Evolutionary conservation across 2,113 vertebrate genomes (phyloP).

Genomic region (Theristicus caerulescens): DNA sequence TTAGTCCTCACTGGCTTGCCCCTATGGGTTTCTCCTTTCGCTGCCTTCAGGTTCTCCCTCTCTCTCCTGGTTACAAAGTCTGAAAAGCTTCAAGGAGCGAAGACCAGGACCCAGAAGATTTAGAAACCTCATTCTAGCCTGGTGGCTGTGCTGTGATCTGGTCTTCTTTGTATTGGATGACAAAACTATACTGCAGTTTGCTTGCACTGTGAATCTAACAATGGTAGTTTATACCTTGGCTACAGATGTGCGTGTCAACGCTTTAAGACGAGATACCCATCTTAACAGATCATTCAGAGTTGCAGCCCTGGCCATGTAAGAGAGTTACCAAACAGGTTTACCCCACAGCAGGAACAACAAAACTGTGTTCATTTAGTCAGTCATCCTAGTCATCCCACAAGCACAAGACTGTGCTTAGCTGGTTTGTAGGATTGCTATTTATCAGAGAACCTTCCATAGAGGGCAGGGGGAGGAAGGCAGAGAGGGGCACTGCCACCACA

Average conservation of each 20-base stretch:
- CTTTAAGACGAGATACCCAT: background rate
- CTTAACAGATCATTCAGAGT: background rate
- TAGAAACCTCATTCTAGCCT: background rate
- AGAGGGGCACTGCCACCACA: background rate
- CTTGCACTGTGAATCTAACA: background rate
- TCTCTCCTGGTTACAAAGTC: background rate
- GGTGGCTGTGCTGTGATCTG: background rate
- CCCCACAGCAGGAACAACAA: background rate
- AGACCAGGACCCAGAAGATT: background rate
- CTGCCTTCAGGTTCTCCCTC: background rate
- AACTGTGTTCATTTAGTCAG: background rate
- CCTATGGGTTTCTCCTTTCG: background rate
- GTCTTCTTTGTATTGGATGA: background rate
- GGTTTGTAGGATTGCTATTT: background rate
- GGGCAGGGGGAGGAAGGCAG: background rate
- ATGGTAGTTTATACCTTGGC: background rate
- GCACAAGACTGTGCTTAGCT: background rate
- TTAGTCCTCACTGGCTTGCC: background rate
- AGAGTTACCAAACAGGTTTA: background rate
- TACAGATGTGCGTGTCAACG: fast-evolving
- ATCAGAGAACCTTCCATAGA: background rate
- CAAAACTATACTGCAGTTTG: background rate
- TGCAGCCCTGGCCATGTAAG: background rate
- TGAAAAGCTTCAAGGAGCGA: background rate
- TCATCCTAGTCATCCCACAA: background rate